These are phyloP conservation scores for Ophraella communa DNA, from an alignment of 2,888 invertebrate genomes.

Conservation along the genomic window DNA sequence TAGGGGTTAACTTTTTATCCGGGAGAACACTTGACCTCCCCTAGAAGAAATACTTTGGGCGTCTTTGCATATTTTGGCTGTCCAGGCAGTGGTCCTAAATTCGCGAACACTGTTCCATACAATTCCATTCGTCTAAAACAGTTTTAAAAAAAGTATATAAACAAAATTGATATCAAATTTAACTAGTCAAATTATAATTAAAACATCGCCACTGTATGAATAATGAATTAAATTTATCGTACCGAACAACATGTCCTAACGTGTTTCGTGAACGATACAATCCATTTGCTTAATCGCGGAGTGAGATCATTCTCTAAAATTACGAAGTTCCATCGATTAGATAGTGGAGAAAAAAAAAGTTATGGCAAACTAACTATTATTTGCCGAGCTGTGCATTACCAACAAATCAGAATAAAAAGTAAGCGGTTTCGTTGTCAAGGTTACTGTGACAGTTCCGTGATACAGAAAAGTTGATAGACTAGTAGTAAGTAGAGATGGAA, in stretches of 20 bases:
- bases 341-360: slow-evolving; percentile 3
- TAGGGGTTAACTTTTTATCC: too few relatives aligned
- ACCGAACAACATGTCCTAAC: background rate
- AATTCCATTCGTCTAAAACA: too few relatives aligned
- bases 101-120: too few relatives aligned
- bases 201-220: background rate
- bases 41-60: too few relatives aligned
- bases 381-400: slow-evolving; percentile 14
- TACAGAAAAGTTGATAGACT: slow-evolving; percentile 16
- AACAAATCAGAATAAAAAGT: slow-evolving; percentile 20
- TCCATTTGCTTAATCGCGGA: background rate
- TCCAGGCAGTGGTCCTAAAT: too few relatives aligned
- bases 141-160: too few relatives aligned
- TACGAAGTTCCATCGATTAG: slow-evolving; percentile 4
- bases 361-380: background rate
- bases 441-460: slow-evolving; percentile 2
- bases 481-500: slow-evolving; percentile 12
- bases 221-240: background rate
- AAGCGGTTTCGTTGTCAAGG: slow-evolving; percentile 18
- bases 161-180: too few relatives aligned
- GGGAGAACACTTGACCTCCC: too few relatives aligned
- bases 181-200: too few relatives aligned
- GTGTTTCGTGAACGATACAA: background rate
- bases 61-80: too few relatives aligned
- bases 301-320: slow-evolving; percentile 14